A percentile compares a stretch with the other conserved stretches of the same genome.
phyloP scores from a whole-genome alignment of 2,888 invertebrate genomes.

The Caenorhabditis sp. region DNA sequence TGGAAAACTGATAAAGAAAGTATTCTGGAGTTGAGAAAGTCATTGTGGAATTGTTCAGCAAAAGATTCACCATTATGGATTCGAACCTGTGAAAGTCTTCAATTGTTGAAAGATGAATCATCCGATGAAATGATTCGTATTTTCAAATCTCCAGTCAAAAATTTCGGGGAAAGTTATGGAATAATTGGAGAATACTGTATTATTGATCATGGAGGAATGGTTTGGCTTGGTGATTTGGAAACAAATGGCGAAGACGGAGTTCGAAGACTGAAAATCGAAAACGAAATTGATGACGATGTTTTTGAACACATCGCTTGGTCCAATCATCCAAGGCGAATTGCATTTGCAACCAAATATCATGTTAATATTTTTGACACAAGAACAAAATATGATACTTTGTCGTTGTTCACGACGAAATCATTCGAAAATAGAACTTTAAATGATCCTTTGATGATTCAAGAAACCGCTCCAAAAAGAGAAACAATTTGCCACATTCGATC shows the following conservation, averaged over 20 bases:
- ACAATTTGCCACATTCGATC: constrained; percentile 22
- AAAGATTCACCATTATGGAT: not conserved
- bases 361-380: constrained; percentile 17
- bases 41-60: not conserved
- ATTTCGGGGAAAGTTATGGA: constrained; percentile 27
- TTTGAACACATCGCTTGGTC: constrained; percentile 11
- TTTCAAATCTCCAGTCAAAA: constrained; percentile 19
- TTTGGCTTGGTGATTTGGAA: constrained; percentile 16
- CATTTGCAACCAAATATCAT: constrained; percentile 8
- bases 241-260: not conserved
- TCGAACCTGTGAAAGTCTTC: not conserved
- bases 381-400: not conserved
- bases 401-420: constrained; percentile 7
- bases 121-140: not conserved
- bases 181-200: constrained; percentile 26
- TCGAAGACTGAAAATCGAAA: not conserved
- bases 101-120: not conserved
- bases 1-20: not conserved
- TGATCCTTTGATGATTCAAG: constrained; percentile 20
- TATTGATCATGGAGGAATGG: constrained; percentile 30
- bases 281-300: constrained; percentile 4
- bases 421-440: constrained; percentile 11
- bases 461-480: constrained; percentile 2
- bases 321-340: constrained; percentile 25
- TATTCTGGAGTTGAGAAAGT: not conserved